Percentiles rank a stretch among this genome's conserved stretches.
These are phyloP conservation scores for Budorcas taxicolor DNA, from an alignment of 2,113 vertebrate genomes.

Conservation along the genomic window DNA sequence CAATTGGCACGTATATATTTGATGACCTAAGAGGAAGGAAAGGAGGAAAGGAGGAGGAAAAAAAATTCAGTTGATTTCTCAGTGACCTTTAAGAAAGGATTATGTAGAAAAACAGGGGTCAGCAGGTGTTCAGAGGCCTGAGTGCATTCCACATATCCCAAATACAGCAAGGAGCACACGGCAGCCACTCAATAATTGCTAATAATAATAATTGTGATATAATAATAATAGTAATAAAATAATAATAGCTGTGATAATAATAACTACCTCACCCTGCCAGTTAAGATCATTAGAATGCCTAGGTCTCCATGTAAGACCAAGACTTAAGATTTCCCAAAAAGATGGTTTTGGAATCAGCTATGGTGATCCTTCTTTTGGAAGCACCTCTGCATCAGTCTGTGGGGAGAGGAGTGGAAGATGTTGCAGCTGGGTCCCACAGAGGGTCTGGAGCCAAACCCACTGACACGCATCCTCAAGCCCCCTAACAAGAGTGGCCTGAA, in stretches of 20 bases:
- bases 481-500: not conserved
- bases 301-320: not conserved
- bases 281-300: not conserved
- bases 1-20: not conserved
- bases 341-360: not conserved
- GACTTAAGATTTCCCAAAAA: not conserved
- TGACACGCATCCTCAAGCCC: not conserved
- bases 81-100: not conserved
- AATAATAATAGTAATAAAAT: not conserved
- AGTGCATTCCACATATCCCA: fast-evolving
- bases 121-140: not conserved
- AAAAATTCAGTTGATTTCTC: not conserved
- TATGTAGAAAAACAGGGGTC: not conserved
- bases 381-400: not conserved
- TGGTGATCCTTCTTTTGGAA: not conserved
- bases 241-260: not conserved
- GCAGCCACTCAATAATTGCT: not conserved
- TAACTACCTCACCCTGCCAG: not conserved
- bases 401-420: not conserved
- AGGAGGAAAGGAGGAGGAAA: not conserved
- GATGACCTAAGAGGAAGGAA: not conserved
- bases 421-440: not conserved
- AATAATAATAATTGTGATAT: not conserved
- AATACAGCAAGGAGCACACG: not conserved
- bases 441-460: not conserved